These are phyloP conservation scores for Lepidochitona cinerea DNA, from an alignment of 2,888 invertebrate species.

Conservation along the genomic window DNA sequence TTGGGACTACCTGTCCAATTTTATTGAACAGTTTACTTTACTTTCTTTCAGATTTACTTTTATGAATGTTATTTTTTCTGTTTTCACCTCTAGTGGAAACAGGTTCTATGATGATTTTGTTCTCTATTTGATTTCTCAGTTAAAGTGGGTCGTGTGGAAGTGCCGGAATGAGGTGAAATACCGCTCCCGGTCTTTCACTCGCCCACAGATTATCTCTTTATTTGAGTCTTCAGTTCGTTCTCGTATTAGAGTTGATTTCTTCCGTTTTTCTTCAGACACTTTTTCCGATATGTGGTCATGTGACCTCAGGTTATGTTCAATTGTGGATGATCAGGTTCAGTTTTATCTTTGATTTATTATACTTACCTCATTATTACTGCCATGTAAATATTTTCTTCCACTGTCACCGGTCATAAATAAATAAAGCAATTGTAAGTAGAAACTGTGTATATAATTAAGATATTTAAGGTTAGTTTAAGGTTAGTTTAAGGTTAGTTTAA, in stretches of 20 bases:
- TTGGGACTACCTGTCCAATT: too few species aligned
- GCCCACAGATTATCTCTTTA: not conserved
- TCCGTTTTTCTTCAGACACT: not conserved
- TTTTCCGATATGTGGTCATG: not conserved
- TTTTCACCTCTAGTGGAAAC: too few species aligned
- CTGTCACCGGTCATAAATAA: too few species aligned
- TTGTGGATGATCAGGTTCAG: not conserved
- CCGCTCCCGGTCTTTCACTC: not conserved
- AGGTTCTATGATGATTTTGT: not conserved
- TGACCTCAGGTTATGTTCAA: not conserved
- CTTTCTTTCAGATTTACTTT: too few species aligned
- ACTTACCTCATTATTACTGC: too few species aligned
- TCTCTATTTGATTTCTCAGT: not conserved
- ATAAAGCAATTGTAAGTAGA: too few species aligned
- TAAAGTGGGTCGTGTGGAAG: conserved; percentile 2
- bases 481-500: too few species aligned
- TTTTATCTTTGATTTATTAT: not conserved
- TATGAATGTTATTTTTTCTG: too few species aligned
- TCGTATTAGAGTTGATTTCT: not conserved
- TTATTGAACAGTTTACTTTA: too few species aligned
- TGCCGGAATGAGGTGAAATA: not conserved
- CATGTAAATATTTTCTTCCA: too few species aligned
- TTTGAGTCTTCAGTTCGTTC: not conserved
- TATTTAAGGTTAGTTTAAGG: too few species aligned
- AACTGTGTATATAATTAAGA: too few species aligned